These are phyloP conservation scores for Luidia sarsii DNA, from an alignment of 53 echinoderm and acorn worm genomes.

Conservation along the genomic window DNA sequence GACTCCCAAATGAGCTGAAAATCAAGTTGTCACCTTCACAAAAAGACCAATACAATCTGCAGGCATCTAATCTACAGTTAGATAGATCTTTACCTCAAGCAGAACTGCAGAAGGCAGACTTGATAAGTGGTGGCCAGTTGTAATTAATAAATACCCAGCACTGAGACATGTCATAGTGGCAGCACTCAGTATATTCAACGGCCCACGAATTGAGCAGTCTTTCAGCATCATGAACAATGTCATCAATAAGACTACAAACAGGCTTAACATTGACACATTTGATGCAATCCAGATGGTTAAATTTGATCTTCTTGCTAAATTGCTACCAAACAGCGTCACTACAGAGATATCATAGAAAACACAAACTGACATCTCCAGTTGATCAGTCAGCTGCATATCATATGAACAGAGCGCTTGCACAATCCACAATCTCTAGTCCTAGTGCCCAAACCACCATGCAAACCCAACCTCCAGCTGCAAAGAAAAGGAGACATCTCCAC, in stretches of 20 bases:
- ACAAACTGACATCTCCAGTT: conserved; percentile 40
- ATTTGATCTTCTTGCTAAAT: conserved; percentile 30
- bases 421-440: not conserved
- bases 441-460: not conserved
- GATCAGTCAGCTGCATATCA: conserved; percentile 46
- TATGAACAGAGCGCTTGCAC: not conserved
- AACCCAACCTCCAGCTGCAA: too few relatives aligned
- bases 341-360: conserved; percentile 31
- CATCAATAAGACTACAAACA: conserved; percentile 39
- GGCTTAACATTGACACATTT: conserved; percentile 38
- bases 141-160: conserved; percentile 53
- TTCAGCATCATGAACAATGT: conserved; percentile 44
- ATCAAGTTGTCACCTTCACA: conserved; percentile 2
- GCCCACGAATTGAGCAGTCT: conserved; percentile 47
- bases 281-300: conserved; percentile 42
- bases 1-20: conserved; percentile 23
- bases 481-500: too few relatives aligned
- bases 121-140: conserved; percentile 43
- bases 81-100: conserved; percentile 48
- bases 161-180: conserved; percentile 9
- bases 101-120: conserved; percentile 14
- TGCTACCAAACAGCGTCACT: too few relatives aligned
- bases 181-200: conserved; percentile 48
- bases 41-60: conserved; percentile 36
- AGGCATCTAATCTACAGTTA: conserved; percentile 49